Evolutionary conservation across 2,113 vertebrate species (phyloP), one percentile per base, ranked within the genome.

Genomic region (Chaetura pelagica): DNA sequence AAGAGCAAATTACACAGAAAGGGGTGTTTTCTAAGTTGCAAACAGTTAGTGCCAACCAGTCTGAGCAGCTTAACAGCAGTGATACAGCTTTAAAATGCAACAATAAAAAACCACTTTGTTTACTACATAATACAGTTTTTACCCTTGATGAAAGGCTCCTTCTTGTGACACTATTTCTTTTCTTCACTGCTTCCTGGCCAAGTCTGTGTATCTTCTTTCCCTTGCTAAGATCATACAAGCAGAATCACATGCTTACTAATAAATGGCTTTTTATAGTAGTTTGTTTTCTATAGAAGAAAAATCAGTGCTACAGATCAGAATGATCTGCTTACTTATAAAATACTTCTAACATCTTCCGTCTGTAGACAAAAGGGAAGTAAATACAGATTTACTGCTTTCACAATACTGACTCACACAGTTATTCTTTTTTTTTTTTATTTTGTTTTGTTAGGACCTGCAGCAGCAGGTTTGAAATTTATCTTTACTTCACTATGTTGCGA

Each of bases 21-120:
- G 46, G 10, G 4, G 7, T 75, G 17, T 58, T 79, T 93, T 84
- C 58, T 61, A 75, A 89, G 69, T 88, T 87, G 48, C 26, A 77
- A 90, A 74, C 73, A 67, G 48, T 27, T 81, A 32, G 16, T 83
- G 63, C 35, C 75, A 84, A 46, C 38, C 63, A 72, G 27, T 68
- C 58, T 67, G 78, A 90, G 63, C 26, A 67, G 40, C 90, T 78
- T 89, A 76, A 78, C 63, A 87, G 55, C 86, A 85, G 68, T 82
- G 74, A 54, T 69, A 74, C 18, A 67, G 40, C 48, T 92, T 94
- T 71, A 81, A 92, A 91, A 93, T 62, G 42, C 32, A 92, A 83
- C 44, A 78, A 59, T 87, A 61, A 76, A 91, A 94, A 96, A 84
- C 20, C 67, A 93, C 83, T 95, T 97, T 62, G 57, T 97, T 97